Base-by-base conservation (phyloP, 2,888 invertebrate genomes). In the Rhaphigaster nebulosa region DNA sequence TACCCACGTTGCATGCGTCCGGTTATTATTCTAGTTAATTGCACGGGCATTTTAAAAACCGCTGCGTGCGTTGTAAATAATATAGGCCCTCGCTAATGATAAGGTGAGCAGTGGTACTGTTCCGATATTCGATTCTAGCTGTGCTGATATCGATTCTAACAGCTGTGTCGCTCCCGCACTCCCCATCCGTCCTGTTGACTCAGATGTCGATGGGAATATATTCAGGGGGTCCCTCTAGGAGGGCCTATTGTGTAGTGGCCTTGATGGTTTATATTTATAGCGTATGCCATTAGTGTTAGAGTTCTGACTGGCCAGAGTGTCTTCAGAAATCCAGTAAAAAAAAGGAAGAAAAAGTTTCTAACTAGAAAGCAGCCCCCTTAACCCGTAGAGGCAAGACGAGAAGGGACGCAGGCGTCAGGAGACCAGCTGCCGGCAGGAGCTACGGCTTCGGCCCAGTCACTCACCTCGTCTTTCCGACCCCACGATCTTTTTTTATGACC, bases 141-240 rank as follows among this genome's bases (percentile, higher is more conserved):
- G 4, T 10, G 3, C 13, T 20, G 26, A 29, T 13, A 76, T 70
- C 84, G 65, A 84, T 90, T 60, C 8, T 34, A 88, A 88, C 88
- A 87, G 87, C 70, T 56, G 90, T 34, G 52, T 60, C n/a, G 54
- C 34, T 84, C 91, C 89, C 76, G 56, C 52, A 34, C 80, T 54
- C 91, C 84, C 87, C 90, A 87, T 52, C 88, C 89, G 76, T 60
- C 56, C 90, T 56, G 88, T 34, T 65, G 87, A 60, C 76, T 76
- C 56, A 87, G 76, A 88, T 41, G 70, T 54, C 88, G 87, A 60
- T 65, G 87, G 87, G 50, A 29, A 41, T 54, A 70, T 84, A 38
- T 50, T 88, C 90, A 65, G 29, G 65, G 70, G 70, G 34, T 12
- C 10, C 70, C 70, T 38, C 70, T 65, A 0, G 60, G n/a, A 13